phyloP scores from a whole-genome alignment of 2,888 invertebrate genomes.

The Orthonychiurus folsomi region DNA sequence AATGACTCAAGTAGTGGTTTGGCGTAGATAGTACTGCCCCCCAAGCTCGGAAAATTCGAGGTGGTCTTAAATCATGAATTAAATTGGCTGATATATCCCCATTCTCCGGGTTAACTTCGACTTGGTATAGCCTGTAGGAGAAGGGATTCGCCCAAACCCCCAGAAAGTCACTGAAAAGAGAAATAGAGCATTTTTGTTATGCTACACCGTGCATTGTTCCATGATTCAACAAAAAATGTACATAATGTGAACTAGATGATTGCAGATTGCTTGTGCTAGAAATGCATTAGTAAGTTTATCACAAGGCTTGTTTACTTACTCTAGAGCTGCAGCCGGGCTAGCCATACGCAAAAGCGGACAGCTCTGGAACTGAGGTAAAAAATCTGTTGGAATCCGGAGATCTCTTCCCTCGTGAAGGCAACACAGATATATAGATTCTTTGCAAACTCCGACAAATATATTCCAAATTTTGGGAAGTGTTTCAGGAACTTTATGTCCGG shows the following conservation, averaged over 20 bases:
- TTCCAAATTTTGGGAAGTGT: not conserved
- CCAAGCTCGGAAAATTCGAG: too few species aligned
- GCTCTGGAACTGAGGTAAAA: not conserved
- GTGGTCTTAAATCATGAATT: too few species aligned
- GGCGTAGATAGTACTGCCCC: too few species aligned
- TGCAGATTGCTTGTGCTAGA: too few species aligned
- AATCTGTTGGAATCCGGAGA: not conserved
- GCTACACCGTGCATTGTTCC: not conserved
- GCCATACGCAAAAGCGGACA: not conserved
- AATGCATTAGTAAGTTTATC: too few species aligned
- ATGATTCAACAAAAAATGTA: not conserved
- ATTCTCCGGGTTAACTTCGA: not conserved
- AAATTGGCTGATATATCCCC: not conserved
- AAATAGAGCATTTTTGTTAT: too few species aligned
- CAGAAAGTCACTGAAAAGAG: not conserved
- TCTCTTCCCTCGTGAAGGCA: not conserved
- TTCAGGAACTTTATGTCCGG: too few species aligned
- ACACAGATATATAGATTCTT: not conserved
- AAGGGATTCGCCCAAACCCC: slow-evolving; percentile 5
- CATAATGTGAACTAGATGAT: too few species aligned
- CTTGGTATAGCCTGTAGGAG: not conserved
- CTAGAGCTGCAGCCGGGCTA: not conserved
- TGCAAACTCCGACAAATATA: not conserved
- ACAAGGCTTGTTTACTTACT: too few species aligned
- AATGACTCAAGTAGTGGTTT: too few species aligned